Base-by-base conservation (phyloP, 2,888 invertebrate species). In the Parnassius apollo region DNA sequence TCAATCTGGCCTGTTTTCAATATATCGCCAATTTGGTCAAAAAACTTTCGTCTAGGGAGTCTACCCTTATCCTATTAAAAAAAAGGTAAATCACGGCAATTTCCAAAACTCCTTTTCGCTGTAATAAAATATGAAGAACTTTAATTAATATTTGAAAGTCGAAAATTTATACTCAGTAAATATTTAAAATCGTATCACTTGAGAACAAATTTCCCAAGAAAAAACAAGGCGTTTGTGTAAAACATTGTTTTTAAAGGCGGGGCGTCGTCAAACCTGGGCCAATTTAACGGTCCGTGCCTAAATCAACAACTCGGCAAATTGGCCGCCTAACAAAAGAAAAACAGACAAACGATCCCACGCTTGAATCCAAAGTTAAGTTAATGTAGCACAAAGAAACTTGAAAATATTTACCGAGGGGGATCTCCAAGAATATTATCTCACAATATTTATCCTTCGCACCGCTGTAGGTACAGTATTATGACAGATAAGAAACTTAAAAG, bases 221-320 rank as follows among this genome's bases (percentile, higher is more conserved):
- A 56, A 9, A 56, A 22, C 46, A 56, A 45, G 22, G 42, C 45
- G 45, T 56, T 56, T 45, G 44, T 46, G 9, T 45, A 7, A 18
- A 22, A 22, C 13, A 56, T 11, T 44, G 22, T 56, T 25, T 55
- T 55, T 42, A 56, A 61, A 44, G 35, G 4, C 35, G 35, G 35
- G 35, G 25, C 50, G 51, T 51, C 56, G 44, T 61, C 61, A 50
- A 25, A 50, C 50, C 61, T 55, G 22, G 11, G 49, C 42, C 55
- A 61, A 61, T 61, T 56, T 55, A 56, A 42, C 44, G 50, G 50
- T 54, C 45, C 50, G 50, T 44, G 56, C 61, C 61, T 61, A 61
- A 61, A 56, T 51, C 61, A 61, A 61, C 61, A 61, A 49, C 61
- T 55, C 50, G 61, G 55, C 45, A 61, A 61, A 61, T 61, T 61